A percentile compares a stretch with the other conserved stretches of the same genome.
Conservation (phyloP, 1,140 invertebrate species). For the Thaumetopoea pityocampa region DNA sequence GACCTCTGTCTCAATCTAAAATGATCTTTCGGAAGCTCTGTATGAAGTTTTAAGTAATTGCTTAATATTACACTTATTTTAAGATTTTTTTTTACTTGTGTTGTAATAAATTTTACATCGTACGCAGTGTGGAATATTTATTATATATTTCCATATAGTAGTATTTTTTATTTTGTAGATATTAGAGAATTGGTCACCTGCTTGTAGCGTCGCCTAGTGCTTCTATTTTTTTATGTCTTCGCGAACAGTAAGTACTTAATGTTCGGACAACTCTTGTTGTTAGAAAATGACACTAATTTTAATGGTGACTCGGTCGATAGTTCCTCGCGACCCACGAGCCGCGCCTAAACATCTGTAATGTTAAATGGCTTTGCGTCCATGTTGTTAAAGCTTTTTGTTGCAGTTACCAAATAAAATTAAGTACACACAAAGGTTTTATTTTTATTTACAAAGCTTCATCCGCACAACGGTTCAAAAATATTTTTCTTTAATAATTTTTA, state of each 20-base stretch:
- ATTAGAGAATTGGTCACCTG: slow-evolving; percentile 35
- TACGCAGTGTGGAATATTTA: slow-evolving; percentile 58
- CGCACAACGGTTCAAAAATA: too few relatives aligned
- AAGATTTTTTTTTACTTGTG: slow-evolving; percentile 43
- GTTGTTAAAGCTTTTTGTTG: slow-evolving; percentile 51
- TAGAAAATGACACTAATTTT: not conserved
- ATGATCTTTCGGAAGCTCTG: not conserved
- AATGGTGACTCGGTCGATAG: not conserved
- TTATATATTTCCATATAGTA: slow-evolving; percentile 48
- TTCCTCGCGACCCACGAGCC: too few relatives aligned
- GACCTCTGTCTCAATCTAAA: too few relatives aligned
- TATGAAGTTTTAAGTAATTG: too few relatives aligned
- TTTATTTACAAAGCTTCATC: slow-evolving; percentile 7
- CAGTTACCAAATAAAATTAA: slow-evolving; percentile 71
- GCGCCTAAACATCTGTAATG: too few relatives aligned
- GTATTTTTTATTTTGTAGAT: slow-evolving; percentile 37
- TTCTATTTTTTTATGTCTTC: slow-evolving; percentile 39
- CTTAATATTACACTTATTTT: slow-evolving; percentile 41
- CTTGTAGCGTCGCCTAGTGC: slow-evolving; percentile 55
- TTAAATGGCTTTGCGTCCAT: slow-evolving; percentile 34
- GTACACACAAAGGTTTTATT: slow-evolving; percentile 34
- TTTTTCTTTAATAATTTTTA: too few relatives aligned
- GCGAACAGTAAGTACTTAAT: slow-evolving; percentile 48
- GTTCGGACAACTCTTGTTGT: slow-evolving; percentile 9
- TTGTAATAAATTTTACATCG: slow-evolving; percentile 53